Conservation (phyloP, 2,888 invertebrate genomes). For the Nebria brevicollis region DNA sequence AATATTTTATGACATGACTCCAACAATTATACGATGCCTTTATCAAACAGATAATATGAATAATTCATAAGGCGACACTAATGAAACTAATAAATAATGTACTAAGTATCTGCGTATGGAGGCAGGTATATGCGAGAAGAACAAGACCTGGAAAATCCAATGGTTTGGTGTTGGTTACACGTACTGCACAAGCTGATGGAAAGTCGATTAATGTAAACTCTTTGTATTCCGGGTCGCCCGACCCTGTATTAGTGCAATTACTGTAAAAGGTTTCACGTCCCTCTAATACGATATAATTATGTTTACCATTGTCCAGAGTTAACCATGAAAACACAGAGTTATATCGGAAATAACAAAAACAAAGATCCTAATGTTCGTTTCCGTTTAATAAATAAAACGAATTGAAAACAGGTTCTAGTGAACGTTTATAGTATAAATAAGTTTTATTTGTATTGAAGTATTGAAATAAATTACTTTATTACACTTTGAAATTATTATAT, state of each 20-base stretch:
- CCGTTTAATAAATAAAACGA: too few species aligned
- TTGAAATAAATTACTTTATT: too few species aligned
- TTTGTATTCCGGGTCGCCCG: not conserved
- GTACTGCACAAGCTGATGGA: not conserved
- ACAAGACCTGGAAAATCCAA: not conserved
- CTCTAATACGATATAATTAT: conserved; percentile 9
- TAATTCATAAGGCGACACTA: conserved; percentile 16
- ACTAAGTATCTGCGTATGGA: conserved; percentile 4
- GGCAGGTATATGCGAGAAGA: not conserved
- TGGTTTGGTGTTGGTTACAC: not conserved
- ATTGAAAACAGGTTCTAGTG: too few species aligned
- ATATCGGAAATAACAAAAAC: too few species aligned
- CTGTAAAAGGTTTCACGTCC: conserved; percentile 6
- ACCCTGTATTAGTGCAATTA: conserved; percentile 2
- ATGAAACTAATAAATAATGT: conserved; percentile 20
- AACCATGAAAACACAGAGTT: too few species aligned
- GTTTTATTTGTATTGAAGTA: too few species aligned
- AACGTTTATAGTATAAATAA: too few species aligned
- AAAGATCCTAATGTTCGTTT: too few species aligned
- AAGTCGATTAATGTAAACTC: not conserved
- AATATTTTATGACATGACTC: conserved; percentile 11
- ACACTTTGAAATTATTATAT: too few species aligned
- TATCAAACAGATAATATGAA: conserved; percentile 20
- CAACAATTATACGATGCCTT: not conserved
- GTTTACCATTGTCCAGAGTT: not conserved